These are phyloP conservation scores for Solenopsis invicta DNA, from an alignment of 1,140 invertebrate species.

Conservation along the genomic window DNA sequence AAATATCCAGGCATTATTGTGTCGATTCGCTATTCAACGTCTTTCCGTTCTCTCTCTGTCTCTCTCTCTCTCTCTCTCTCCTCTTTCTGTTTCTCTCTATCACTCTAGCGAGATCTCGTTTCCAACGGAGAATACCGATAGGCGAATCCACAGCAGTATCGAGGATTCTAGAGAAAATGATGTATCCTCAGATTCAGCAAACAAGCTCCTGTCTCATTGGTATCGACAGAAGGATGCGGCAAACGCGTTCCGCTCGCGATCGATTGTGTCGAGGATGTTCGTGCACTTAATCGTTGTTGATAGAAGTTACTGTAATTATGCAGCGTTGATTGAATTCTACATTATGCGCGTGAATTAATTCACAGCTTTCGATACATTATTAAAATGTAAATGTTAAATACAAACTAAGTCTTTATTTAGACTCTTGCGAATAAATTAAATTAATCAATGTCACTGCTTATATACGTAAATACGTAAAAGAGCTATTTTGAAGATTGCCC, in stretches of 20 bases:
- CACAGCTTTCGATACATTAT: background rate
- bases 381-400: background rate
- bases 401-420: background rate
- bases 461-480: background rate
- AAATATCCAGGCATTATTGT: slow-evolving; percentile 3
- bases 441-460: background rate
- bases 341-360: slow-evolving; percentile 8
- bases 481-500: background rate
- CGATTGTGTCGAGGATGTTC: slow-evolving; percentile 37
- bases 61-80: background rate
- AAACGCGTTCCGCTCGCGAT: slow-evolving; percentile 21
- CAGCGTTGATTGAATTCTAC: slow-evolving; percentile 45
- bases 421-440: slow-evolving; percentile 3
- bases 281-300: slow-evolving; percentile 32
- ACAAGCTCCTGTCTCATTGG: slow-evolving; percentile 40
- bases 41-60: slow-evolving; percentile 13
- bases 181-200: slow-evolving; percentile 41
- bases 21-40: slow-evolving; percentile 39
- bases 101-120: slow-evolving; percentile 38
- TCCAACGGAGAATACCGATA: slow-evolving; percentile 32
- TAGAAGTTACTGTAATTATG: slow-evolving; percentile 34
- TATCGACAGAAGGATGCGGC: slow-evolving; percentile 33
- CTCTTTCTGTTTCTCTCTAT: background rate
- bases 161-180: slow-evolving; percentile 54
- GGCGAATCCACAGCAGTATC: slow-evolving; percentile 38